Conservation (phyloP, 2,888 invertebrate genomes). For the Augochlorella aurata region DNA sequence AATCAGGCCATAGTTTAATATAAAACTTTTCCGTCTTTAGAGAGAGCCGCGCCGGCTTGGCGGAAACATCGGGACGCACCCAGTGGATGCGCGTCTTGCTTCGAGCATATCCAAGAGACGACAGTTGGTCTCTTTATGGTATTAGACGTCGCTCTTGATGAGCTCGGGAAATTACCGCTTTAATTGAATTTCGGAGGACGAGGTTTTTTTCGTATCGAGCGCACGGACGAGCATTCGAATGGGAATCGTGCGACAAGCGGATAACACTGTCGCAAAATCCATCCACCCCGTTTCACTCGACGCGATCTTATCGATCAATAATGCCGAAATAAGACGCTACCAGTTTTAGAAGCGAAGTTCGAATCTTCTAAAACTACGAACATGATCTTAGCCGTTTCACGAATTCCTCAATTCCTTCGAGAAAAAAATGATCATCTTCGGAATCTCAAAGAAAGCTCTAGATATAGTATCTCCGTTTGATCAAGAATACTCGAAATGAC, state of each 20-base stretch:
- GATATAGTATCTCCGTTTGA: no score
- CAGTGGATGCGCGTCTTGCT: constrained; percentile 3
- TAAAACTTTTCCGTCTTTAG: constrained; percentile 9
- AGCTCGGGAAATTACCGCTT: constrained; percentile 22
- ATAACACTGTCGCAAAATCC: not conserved
- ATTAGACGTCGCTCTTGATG: constrained; percentile 17
- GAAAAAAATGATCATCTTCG: no score
- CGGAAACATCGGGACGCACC: constrained; percentile 2
- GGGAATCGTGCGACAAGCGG: not conserved
- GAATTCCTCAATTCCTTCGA: no score
- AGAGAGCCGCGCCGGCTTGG: not conserved
- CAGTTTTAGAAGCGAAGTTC: no score
- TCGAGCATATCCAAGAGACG: constrained; percentile 9
- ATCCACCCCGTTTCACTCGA: not conserved
- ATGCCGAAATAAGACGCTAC: no score
- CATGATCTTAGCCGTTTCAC: no score
- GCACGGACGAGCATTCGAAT: not conserved
- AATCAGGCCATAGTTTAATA: constrained; percentile 15
- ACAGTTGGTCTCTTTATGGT: constrained; percentile 17
- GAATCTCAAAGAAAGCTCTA: no score
- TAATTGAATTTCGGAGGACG: constrained; percentile 21
- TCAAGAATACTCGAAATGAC: no score
- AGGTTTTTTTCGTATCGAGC: constrained; percentile 18
- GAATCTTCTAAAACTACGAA: no score
- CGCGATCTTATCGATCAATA: not conserved